Evolutionary conservation across 2,113 vertebrate genomes (phyloP), one percentile per base, ranked within the genome.

Genomic region (Brachyistius frenatus): DNA sequence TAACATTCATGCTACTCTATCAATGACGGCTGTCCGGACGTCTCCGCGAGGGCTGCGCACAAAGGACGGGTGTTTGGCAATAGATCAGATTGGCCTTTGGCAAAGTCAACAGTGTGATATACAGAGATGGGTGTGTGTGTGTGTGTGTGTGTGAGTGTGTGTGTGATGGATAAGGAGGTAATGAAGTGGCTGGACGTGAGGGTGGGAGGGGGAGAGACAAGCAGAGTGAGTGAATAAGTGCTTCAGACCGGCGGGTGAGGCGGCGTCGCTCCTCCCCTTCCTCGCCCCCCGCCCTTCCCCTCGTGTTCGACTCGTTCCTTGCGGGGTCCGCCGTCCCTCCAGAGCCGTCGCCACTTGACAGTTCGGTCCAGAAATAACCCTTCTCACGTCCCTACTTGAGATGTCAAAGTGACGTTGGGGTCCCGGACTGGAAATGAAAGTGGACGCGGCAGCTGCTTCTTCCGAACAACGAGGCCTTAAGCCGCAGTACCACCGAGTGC

Each of bases 1-100:
- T 92, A 91, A 88, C 81, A 86, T 88, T 92, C 65, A 88, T 72
- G 62, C 66, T 61, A 73, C 61, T 86, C 16, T 64, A 86, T 88
- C 78, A 54, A 56, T 70, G 61, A 47, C 33, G 47, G 23, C 72
- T 65, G 77, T 81, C 69, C 78, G 68, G 66, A 13, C 63, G 76
- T 84, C 67, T 41, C 66, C 52, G 53, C 61, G 15, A 64, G 52
- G 52, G 53, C 36, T 61, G 13, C n/a, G 57, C 66, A 84, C 50
- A 86, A 63, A 78, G 66, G 47, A 30, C 52, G 37, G 64, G 64
- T 79, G 82, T 81, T 86, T 87, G 83, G 81, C 73, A 80, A 73
- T 62, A 49, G 66, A 56, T 84, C 84, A 88, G 78, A 91, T 89
- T 83, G 92, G 86, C 84, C 74, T 82, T 81, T 55, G 89, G 80